Evolutionary conservation across 2,797 vertebrate genomes (phyloP), one percentile per base, ranked within the genome.

Genomic region (Hydrophis major): DNA sequence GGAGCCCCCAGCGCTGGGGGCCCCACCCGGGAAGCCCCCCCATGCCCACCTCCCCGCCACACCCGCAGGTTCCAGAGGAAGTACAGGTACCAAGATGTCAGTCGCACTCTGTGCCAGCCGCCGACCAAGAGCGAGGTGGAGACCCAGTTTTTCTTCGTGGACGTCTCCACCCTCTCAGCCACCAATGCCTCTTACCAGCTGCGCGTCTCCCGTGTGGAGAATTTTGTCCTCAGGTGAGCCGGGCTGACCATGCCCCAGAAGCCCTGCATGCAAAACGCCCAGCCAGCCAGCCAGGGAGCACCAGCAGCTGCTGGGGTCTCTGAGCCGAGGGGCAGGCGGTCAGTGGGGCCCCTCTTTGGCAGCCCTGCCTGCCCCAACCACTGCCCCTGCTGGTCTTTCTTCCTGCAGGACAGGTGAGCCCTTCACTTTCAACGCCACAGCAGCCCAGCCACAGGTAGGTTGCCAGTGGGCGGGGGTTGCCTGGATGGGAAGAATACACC

Each of bases 361-460:
- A 47, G 20, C 37, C 8, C 20, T 5, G 4, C 74, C 74, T 1
- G 0, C 42, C 0, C 74, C 74, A 47, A 83, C 47, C 3, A 1
- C 6, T 12, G 0, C 6, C 59, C 0, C 7, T 0, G 2, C 74
- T 74, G 4, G 61, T 0, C 0, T 89, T 95, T 91, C 95, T 89
- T 50, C 93, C 1, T 93, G 78, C 96, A 99, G 99, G 96, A 99
- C 99, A 0, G 97, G 98, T 6, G 97, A 98, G 93, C 97, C 96
- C 88, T 99, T 99, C 97, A 98, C 95, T 97, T 99, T 99, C 97
- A 99, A 98, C 0, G 99, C 99, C 22, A 99, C 99, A 0, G 99
- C 99, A 0, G 98, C 99, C 13, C 99, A 99, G 96, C 99, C 99
- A 0, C 99, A 99, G 99, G 99, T 99, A 98, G 93, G 86, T 55